A percentile compares a stretch with the other conserved stretches of the same genome.
Conservation (phyloP, 2,113 vertebrate species). For the Donacobius atricapilla region DNA sequence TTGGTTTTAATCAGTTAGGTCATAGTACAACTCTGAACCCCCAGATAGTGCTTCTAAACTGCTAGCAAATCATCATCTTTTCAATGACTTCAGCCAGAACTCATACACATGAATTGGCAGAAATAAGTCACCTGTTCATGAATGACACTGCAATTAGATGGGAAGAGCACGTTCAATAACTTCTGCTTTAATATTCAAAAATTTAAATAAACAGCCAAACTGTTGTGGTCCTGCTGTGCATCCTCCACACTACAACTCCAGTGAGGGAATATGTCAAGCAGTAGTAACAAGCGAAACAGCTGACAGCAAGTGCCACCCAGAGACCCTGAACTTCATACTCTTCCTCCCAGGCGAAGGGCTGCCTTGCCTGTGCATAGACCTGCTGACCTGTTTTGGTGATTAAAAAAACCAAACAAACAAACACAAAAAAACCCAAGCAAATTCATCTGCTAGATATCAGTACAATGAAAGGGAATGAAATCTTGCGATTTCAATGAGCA, state of each 20-base stretch:
- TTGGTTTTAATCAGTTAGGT: neutral
- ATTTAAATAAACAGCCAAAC: neutral
- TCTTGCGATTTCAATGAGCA: too few species aligned
- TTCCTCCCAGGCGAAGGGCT: neutral
- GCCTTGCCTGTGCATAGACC: neutral
- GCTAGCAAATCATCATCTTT: neutral
- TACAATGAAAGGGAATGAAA: too few species aligned
- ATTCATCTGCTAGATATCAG: neutral
- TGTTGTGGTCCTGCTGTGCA: neutral
- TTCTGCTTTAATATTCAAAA: neutral
- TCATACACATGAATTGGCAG: neutral
- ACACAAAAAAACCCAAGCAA: accelerated
- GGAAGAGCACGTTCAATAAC: neutral
- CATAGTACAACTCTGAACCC: neutral
- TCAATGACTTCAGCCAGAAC: neutral
- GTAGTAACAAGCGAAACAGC: neutral
- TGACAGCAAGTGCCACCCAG: neutral
- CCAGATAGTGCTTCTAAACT: neutral
- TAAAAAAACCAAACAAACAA: neutral
- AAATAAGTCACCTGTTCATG: neutral
- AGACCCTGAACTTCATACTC: neutral
- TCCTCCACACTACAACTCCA: neutral
- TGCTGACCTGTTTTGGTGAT: neutral
- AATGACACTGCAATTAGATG: neutral
- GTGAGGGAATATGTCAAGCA: accelerated